A percentile compares a stretch with the other conserved stretches of the same genome.
Evolutionary conservation across 2,797 vertebrate species (phyloP).

Genomic region (Chloroceryle inda): DNA sequence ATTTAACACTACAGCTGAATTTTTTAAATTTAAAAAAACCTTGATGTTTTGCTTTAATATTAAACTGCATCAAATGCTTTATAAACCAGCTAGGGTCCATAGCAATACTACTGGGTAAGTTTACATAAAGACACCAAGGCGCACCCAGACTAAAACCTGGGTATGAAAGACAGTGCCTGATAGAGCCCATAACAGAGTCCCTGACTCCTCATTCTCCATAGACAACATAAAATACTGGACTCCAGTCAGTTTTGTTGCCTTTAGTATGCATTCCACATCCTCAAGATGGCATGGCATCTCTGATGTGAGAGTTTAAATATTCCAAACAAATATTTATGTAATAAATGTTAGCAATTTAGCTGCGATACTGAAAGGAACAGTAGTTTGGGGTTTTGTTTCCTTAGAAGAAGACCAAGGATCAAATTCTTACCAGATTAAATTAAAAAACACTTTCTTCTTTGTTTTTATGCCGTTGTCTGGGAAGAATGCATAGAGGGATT

Average conservation of each 20-base stretch:
- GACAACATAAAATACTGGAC: background rate
- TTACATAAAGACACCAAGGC: background rate
- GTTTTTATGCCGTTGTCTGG: conserved; percentile 3
- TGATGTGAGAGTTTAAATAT: background rate
- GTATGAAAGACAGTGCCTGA: background rate
- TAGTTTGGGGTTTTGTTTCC: background rate
- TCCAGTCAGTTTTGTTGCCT: background rate
- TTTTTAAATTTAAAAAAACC: background rate
- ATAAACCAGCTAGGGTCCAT: background rate
- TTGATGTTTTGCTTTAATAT: background rate
- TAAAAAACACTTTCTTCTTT: background rate
- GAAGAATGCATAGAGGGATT: conserved; percentile 46
- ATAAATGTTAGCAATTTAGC: conserved; percentile 19
- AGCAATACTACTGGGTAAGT: background rate
- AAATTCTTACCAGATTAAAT: background rate
- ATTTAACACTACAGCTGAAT: background rate
- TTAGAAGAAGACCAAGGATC: conserved; percentile 6
- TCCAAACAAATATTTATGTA: conserved; percentile 40
- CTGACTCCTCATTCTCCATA: background rate
- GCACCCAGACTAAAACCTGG: background rate
- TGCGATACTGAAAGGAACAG: background rate
- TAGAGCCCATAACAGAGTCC: background rate
- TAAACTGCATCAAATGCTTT: background rate
- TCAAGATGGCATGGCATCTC: background rate
- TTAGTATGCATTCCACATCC: background rate